Evolutionary conservation across 2,888 invertebrate genomes (phyloP).

Genomic region (Asteroscopus sphinx): DNA sequence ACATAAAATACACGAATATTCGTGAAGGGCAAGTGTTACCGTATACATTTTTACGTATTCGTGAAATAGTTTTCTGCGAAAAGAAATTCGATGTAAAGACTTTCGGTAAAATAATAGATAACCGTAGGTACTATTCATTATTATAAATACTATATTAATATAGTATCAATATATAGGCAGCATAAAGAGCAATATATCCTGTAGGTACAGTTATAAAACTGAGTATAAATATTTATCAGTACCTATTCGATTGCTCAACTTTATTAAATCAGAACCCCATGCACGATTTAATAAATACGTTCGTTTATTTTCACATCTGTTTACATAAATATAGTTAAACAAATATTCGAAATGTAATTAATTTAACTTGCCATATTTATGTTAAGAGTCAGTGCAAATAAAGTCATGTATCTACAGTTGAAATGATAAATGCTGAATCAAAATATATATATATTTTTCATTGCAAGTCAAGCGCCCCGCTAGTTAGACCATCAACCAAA

Average conservation of each 20-base stretch:
- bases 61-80: too few species aligned
- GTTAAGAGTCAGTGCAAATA: slow-evolving; percentile 8
- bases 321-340: slow-evolving; percentile 23
- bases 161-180: too few species aligned
- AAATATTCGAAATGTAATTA: slow-evolving; percentile 40
- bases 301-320: slow-evolving; percentile 40
- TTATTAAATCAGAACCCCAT: slow-evolving; percentile 49
- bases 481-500: too few species aligned
- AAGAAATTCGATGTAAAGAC: too few species aligned
- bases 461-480: too few species aligned
- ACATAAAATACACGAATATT: too few species aligned
- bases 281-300: slow-evolving; percentile 34
- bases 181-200: slow-evolving; percentile 14
- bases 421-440: background rate
- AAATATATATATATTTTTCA: too few species aligned
- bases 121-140: too few species aligned
- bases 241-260: slow-evolving; percentile 31
- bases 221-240: slow-evolving; percentile 33
- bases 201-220: slow-evolving; percentile 22
- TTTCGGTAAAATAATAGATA: too few species aligned
- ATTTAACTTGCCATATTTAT: slow-evolving; percentile 21
- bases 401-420: background rate
- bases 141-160: too few species aligned
- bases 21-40: too few species aligned
- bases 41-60: too few species aligned